Evolutionary conservation across 2,797 vertebrate species (phyloP).

Genomic region (Pangasius krempfi): DNA sequence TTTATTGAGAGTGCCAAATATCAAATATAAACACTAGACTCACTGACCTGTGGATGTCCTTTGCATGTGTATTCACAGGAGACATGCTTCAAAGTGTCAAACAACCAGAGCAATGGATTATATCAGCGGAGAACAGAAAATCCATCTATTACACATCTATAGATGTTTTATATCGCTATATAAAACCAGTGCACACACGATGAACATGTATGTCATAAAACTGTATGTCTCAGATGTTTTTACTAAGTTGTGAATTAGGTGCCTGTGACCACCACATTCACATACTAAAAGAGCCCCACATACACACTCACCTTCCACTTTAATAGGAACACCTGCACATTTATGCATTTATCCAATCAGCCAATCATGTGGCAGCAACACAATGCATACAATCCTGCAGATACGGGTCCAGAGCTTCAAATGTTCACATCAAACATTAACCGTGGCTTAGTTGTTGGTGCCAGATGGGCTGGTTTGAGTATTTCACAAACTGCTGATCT

Average conservation of each 20-base stretch:
- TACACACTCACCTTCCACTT: no score
- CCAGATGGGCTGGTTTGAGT: no score
- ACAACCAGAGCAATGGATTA: constrained; percentile 7
- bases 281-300: neutral
- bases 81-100: constrained; percentile 8
- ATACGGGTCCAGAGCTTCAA: no score
- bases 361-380: no score
- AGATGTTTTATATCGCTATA: neutral
- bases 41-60: neutral
- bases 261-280: neutral
- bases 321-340: no score
- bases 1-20: neutral
- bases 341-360: no score
- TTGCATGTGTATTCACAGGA: constrained; percentile 32
- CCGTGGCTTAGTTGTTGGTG: no score
- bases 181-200: neutral
- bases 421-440: no score
- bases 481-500: no score
- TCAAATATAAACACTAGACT: neutral
- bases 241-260: neutral
- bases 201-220: neutral
- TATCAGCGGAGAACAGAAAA: constrained; percentile 8
- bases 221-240: no score
- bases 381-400: no score
- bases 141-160: neutral